Base-by-base conservation (phyloP, 2,797 vertebrate species). In the Mycteria americana region DNA sequence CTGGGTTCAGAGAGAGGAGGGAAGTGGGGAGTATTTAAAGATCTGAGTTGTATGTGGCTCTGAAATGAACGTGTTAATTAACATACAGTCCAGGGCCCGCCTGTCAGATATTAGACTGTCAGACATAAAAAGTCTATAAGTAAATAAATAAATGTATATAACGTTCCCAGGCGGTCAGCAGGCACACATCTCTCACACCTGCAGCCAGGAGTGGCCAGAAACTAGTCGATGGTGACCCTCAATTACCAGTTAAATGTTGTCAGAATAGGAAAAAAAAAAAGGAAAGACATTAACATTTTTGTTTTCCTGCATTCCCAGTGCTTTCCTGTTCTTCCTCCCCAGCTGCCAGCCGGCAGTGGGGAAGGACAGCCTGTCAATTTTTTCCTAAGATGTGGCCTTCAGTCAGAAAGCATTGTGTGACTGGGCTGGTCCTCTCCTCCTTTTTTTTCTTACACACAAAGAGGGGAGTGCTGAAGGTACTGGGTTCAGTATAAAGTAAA, bases 311-410 rank as follows among this genome's bases (percentile, higher is more conserved):
- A 31, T 93, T 95, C 85, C 76, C 31, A 43, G 68, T 25, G 12
- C 65, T 83, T 96, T 96, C 65, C 85, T 94, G 73, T 51, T 89
- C 87, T 96, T 91, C 76, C 72, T 92, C 70, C 74, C 68, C 89
- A 92, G 60, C 95, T 95, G 96, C 53, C 50, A 81, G 79, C 18
- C 60, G 89, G 78, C 82, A 51, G 19, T 28, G 17, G 46, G 53
- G 76, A 92, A 94, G 69, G 73, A 89, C 76, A 92, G n/a, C 10
- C 64, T 92, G 87, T 72, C 53, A 70, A 1, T 85, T 83, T 88
- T 89, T 93, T 92, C 89, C 87, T 95, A 82, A 91, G 65, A 85
- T 57, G 57, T 33, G 53, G 23, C 90, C 73, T 93, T 81, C 75
- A 60, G 50, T 57, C 24, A 53, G 62, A 75, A 68, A 93, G 21